phyloP scores from a whole-genome alignment of 2,888 invertebrate species.

The Oscheius sp. region DNA sequence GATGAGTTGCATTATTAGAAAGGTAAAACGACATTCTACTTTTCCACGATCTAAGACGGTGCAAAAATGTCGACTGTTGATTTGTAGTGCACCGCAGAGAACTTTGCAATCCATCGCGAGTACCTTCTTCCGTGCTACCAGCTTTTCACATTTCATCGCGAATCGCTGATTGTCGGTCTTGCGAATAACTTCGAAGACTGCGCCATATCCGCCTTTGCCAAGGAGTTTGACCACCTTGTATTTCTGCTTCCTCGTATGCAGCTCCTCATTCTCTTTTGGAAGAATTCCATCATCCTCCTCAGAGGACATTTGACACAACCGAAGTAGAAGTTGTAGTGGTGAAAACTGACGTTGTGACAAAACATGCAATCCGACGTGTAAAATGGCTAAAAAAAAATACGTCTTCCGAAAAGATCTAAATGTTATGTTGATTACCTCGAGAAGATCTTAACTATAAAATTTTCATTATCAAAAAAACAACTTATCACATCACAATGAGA shows the following conservation, averaged over 20 bases:
- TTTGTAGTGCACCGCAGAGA: slow-evolving; percentile 49
- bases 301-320: too few species aligned
- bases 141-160: slow-evolving; percentile 59
- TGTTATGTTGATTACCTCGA: neutral
- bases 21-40: slow-evolving; percentile 54
- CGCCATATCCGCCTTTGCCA: slow-evolving; percentile 62
- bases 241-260: slow-evolving; percentile 41
- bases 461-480: neutral
- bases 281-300: slow-evolving; percentile 39
- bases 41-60: slow-evolving; percentile 53
- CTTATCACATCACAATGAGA: slow-evolving; percentile 27
- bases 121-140: slow-evolving; percentile 28
- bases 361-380: too few species aligned
- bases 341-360: too few species aligned
- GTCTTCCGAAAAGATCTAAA: too few species aligned
- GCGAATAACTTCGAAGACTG: slow-evolving; percentile 55
- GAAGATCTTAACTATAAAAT: neutral
- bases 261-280: slow-evolving; percentile 44
- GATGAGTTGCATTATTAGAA: slow-evolving; percentile 61
- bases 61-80: slow-evolving; percentile 57
- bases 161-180: slow-evolving; percentile 41
- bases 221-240: slow-evolving; percentile 51
- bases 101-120: slow-evolving; percentile 61
- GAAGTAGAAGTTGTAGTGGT: too few species aligned
- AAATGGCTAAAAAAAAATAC: too few species aligned